Evolutionary conservation across 1,140 invertebrate genomes (phyloP), one percentile per base, ranked within the genome.

Genomic region (Cotesia typhae): DNA sequence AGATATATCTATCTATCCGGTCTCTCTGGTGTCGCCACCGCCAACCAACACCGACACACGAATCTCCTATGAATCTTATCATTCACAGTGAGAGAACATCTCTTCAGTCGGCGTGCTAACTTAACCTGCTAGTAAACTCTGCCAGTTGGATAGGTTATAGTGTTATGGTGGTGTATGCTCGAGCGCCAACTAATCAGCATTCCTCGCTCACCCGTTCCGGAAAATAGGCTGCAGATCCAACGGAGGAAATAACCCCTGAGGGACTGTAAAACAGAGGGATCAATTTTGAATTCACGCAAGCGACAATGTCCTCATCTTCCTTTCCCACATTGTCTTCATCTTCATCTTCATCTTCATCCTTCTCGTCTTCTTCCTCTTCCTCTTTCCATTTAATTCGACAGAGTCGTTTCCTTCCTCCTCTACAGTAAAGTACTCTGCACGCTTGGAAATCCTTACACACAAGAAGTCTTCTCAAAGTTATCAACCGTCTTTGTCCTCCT

Each of bases 131-230:
- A 28, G 28, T 28, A 70, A 74, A 74, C 75, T 77, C 81, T 82
- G 75, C 78, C 78, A 73, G 75, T 76, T 76, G 79, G 79, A 82
- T 85, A 81, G 82, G 81, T 84, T 85, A 85, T 86, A 85, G 80
- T 83, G 84, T 85, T 86, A 85, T 84, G 82, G 82, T 79, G 1
- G 2, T 28, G 28, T 28, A 28, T 28, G 79, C 84, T 83, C 79
- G 81, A 83, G 82, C 81, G 82, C 78, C 83, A 81, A 86, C 84
- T 86, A 86, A 87, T 87, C 85, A 86, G 84, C 84, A 87, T 86
- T 87, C 82, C 85, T 83, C 78, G 78, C 78, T 77, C 78, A 78
- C 77, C 55, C 55, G 61, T 36, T 53, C 47, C 67, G 65, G 55
- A 71, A 70, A 61, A 64, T 67, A 67, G 63, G 17, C 20, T 51